Conservation (phyloP, 2,797 vertebrate genomes). For the Epinephelus coioides region DNA sequence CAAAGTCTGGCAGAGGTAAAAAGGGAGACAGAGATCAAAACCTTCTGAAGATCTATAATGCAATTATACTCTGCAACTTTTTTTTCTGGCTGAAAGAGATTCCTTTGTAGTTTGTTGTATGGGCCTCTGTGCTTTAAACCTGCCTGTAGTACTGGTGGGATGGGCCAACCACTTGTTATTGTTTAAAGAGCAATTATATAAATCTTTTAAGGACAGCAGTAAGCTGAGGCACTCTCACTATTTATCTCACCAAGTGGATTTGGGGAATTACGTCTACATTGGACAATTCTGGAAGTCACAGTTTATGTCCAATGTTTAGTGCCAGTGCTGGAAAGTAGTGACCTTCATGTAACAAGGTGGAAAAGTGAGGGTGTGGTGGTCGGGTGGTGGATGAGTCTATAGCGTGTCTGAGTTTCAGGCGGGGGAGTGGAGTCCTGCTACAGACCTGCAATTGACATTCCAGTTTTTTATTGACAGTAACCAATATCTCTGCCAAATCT, state of each 20-base stretch:
- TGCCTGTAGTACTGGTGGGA: conserved; percentile 29
- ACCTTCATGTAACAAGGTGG: neutral
- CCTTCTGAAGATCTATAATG: conserved; percentile 65
- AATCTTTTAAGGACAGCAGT: conserved; percentile 48
- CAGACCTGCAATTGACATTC: neutral
- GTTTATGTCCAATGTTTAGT: neutral
- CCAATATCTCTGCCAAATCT: neutral
- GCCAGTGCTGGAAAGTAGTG: neutral
- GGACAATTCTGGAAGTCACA: neutral
- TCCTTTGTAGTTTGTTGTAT: conserved; percentile 38
- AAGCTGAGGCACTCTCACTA: conserved; percentile 38
- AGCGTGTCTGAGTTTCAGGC: neutral
- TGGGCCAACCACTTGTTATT: conserved; percentile 25
- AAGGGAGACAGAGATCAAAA: conserved; percentile 75
- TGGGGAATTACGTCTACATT: neutral
- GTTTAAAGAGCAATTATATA: conserved; percentile 55
- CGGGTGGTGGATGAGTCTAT: neutral
- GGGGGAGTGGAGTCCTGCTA: neutral
- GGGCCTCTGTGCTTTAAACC: conserved; percentile 41
- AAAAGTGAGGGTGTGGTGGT: neutral
- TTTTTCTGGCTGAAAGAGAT: conserved; percentile 54
- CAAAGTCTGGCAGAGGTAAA: conserved; percentile 73
- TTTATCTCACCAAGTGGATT: neutral
- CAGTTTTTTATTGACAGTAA: neutral
- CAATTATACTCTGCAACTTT: conserved; percentile 63